Conservation (phyloP, 2,113 vertebrate species). For the Tyrannus savana region DNA sequence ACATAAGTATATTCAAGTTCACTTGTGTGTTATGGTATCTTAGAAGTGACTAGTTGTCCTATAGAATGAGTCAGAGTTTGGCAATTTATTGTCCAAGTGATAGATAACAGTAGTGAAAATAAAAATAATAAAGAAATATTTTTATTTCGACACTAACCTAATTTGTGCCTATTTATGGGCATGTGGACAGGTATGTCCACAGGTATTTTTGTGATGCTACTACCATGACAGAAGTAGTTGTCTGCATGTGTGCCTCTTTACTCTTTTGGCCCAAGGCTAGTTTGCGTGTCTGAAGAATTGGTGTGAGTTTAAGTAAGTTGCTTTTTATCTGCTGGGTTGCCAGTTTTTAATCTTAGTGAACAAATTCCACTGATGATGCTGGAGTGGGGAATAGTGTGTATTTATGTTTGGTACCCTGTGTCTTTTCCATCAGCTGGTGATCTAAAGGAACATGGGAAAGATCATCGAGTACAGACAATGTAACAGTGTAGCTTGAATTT, state of each 20-base stretch:
- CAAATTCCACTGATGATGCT: not conserved
- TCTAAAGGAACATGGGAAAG: not conserved
- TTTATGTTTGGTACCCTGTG: not conserved
- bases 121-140: not conserved
- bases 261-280: not conserved
- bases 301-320: not conserved
- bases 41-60: not conserved
- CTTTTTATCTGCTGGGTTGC: not conserved
- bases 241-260: not conserved
- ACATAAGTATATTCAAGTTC: not conserved
- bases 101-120: not conserved
- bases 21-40: not conserved
- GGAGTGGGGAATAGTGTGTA: not conserved
- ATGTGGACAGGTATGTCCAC: not conserved
- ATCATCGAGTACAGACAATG: not conserved
- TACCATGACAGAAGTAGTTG: not conserved
- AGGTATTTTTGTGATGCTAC: not conserved
- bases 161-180: not conserved
- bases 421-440: not conserved
- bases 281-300: not conserved
- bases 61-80: not conserved
- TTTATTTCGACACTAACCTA: not conserved
- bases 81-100: not conserved
- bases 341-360: not conserved
- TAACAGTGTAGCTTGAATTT: not conserved